Base-by-base conservation (phyloP, 1,140 invertebrate species). In the Lasioglossum baleicum region DNA sequence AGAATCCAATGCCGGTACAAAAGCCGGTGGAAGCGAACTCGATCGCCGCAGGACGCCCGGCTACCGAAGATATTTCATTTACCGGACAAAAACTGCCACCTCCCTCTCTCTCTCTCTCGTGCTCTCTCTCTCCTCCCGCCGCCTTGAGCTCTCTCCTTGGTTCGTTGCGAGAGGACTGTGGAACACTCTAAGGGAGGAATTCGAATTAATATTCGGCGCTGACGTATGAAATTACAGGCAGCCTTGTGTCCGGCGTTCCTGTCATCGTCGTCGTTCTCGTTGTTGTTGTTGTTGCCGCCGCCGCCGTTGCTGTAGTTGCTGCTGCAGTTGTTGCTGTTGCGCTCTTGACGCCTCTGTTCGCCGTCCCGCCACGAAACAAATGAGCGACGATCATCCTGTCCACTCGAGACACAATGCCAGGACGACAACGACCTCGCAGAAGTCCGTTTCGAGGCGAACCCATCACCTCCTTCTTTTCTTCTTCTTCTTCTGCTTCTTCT, bases 181-280 rank as follows among this genome's bases (percentile, higher is more conserved):
- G 17, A 31, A 48, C 60, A 22, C 60, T 51, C 75, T 78, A 64
- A 72, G 81, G 81, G 80, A 90, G 89, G 91, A 93, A 93, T 92
- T 92, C 91, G 84, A 93, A 92, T 93, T 93, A 93, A 93, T 93
- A 93, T 93, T 93, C 92, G 91, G 91, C 88, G 92, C 90, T 92
- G 92, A 93, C 91, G 88, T 91, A 89, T 87, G 87, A 90, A 93
- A 92, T 93, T 92, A 91, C 89, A 90, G 86, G 85, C 87, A 87
- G 72, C 81, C 83, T 76, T 84, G 86, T 84, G 86, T 76, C 79
- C 64, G 83, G 67, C 75, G 74, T 63, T 66, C 74, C 77, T 73
- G 79, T 61, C 66, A 72, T 75, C 58, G 64, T 81, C 70, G 75
- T 72, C 72, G 35, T 44, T 26, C 72, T 35, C 75, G 44, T 20